Conservation (phyloP, 2,888 invertebrate species). For the Sussaba pulchella region DNA sequence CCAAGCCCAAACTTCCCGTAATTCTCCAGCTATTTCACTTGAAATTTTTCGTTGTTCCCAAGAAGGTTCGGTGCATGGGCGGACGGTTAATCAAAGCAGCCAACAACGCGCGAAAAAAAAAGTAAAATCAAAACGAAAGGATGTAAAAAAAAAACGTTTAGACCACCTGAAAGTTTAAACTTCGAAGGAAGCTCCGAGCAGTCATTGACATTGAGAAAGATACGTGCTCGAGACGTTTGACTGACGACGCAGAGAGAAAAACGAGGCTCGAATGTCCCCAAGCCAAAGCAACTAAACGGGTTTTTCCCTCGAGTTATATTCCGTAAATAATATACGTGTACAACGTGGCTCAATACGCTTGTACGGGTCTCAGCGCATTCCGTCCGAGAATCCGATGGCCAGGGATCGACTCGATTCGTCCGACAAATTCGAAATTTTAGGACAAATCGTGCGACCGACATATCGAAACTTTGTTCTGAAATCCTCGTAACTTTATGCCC, state of each 20-base stretch:
- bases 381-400: conserved; percentile 12
- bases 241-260: conserved; percentile 37
- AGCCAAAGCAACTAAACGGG: conserved; percentile 47
- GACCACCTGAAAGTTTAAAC: too few species aligned
- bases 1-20: too few species aligned
- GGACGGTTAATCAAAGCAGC: too few species aligned
- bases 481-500: neutral
- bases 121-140: too few species aligned
- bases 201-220: conserved; percentile 58
- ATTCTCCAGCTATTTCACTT: too few species aligned
- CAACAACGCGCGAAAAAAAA: too few species aligned
- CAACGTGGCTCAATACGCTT: neutral
- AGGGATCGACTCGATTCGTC: neutral
- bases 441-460: neutral
- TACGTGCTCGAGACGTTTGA: conserved; percentile 40
- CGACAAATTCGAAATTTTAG: conserved; percentile 34
- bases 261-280: conserved; percentile 53
- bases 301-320: conserved; percentile 51
- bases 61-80: too few species aligned
- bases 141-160: too few species aligned
- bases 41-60: too few species aligned
- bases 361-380: conserved; percentile 21
- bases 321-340: conserved; percentile 29
- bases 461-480: neutral
- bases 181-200: conserved; percentile 28